These are phyloP conservation scores for Baccha elongata DNA, from an alignment of 2,888 invertebrate genomes.

Conservation along the genomic window DNA sequence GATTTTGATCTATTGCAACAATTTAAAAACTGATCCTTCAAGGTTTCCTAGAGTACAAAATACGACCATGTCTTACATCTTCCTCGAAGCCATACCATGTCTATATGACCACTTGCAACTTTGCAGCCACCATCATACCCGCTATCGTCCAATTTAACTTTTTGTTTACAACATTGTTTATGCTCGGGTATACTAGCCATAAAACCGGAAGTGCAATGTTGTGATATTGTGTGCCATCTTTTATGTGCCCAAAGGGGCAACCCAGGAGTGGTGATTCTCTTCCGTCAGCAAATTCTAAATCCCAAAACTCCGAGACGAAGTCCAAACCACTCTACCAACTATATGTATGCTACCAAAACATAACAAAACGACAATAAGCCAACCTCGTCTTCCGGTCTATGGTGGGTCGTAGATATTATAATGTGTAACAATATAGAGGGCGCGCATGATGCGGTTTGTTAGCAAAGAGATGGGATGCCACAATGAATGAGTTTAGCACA, in stretches of 20 bases:
- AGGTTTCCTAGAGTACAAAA: background rate
- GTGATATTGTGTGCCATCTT: conserved; percentile 71
- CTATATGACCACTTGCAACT: conserved; percentile 28
- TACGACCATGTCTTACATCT: background rate
- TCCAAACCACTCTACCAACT: conserved; percentile 24
- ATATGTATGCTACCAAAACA: conserved; percentile 1
- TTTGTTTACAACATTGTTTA: conserved; percentile 72
- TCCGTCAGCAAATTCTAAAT: conserved; percentile 64
- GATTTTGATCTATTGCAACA: no score
- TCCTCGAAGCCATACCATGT: background rate
- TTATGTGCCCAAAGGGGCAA: conserved; percentile 42
- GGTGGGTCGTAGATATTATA: conserved; percentile 50
- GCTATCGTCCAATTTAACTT: conserved; percentile 71
- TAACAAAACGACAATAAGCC: conserved; percentile 38
- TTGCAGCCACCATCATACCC: conserved; percentile 20
- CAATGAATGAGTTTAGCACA: conserved; percentile 53
- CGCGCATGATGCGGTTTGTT: conserved; percentile 21
- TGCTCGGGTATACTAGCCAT: conserved; percentile 58
- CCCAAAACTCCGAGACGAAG: conserved; percentile 53
- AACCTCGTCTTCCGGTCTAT: conserved; percentile 64
- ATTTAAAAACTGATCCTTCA: no score
- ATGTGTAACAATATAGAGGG: background rate
- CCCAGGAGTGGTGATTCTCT: conserved; percentile 36
- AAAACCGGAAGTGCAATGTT: conserved; percentile 72
- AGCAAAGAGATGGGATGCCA: conserved; percentile 1